Evolutionary conservation across 2,797 vertebrate species (phyloP).

Genomic region (Limosa lapponica): DNA sequence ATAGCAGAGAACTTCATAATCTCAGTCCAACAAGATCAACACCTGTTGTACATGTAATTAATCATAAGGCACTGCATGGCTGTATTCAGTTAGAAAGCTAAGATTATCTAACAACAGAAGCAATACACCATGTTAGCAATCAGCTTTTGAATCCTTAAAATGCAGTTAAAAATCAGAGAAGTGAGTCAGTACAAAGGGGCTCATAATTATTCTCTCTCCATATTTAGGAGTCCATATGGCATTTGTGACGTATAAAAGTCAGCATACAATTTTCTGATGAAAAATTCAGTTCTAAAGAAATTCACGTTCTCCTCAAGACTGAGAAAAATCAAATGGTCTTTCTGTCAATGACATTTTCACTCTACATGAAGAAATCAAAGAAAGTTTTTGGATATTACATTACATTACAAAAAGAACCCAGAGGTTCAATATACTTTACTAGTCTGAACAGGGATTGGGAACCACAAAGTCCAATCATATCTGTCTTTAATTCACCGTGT

Average conservation of each 20-base stretch:
- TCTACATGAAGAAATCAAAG: constrained; percentile 4
- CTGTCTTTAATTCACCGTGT: constrained; percentile 39
- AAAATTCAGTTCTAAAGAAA: constrained; percentile 63
- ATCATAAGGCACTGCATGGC: constrained; percentile 41
- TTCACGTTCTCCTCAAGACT: constrained; percentile 26
- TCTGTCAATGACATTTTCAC: constrained; percentile 45
- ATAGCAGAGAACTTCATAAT: constrained; percentile 69
- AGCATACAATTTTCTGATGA: constrained; percentile 62
- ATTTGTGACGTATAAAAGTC: constrained; percentile 71
- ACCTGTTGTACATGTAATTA: constrained; percentile 70
- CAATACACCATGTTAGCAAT: constrained; percentile 29
- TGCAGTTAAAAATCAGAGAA: constrained; percentile 53
- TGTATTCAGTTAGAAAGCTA: constrained; percentile 51
- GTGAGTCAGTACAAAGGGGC: constrained; percentile 70
- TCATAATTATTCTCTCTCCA: constrained; percentile 70
- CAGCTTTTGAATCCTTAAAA: constrained; percentile 56
- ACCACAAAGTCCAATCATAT: constrained; percentile 46
- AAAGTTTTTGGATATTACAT: neutral
- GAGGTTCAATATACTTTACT: constrained; percentile 29
- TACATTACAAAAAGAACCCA: constrained; percentile 8
- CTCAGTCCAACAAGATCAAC: constrained; percentile 69
- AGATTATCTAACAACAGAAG: constrained; percentile 65
- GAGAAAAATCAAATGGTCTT: constrained; percentile 55
- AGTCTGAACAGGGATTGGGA: constrained; percentile 33
- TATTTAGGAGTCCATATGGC: constrained; percentile 70